Percentiles rank a stretch among this genome's conserved stretches.
Conservation (phyloP, 2,888 invertebrate genomes). For the Calliphora vomitoria region DNA sequence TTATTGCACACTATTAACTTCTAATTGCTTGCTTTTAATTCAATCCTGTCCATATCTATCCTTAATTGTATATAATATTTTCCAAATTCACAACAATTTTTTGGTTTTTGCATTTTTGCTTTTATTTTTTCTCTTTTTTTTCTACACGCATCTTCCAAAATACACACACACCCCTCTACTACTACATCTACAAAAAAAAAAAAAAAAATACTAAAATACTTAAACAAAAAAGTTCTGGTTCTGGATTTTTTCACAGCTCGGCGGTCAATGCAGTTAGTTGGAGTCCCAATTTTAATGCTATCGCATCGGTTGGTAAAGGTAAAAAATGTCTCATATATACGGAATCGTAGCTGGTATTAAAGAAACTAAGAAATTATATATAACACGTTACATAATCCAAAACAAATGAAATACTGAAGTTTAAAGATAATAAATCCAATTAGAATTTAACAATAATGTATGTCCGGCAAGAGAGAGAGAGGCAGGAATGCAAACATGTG, state of each 20-base stretch:
- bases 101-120: conserved; percentile 56
- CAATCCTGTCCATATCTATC: background rate
- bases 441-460: background rate
- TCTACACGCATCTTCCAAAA: conserved; percentile 68
- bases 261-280: conserved; percentile 95
- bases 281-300: conserved; percentile 92
- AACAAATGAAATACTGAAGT: background rate
- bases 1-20: background rate
- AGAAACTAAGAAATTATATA: conserved; percentile 42
- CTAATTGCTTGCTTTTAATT: background rate
- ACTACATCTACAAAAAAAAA: conserved; percentile 16
- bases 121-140: conserved; percentile 58
- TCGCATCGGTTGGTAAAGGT: conserved; percentile 93
- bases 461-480: background rate
- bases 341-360: conserved; percentile 85
- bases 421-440: background rate
- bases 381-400: conserved; percentile 1
- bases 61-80: conserved; percentile 3
- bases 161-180: conserved; percentile 8
- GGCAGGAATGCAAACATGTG: background rate
- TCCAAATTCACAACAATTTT: conserved; percentile 34
- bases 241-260: conserved; percentile 87
- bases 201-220: conserved; percentile 3
- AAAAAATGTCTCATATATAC: conserved; percentile 94
- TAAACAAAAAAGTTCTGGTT: conserved; percentile 77